These are phyloP conservation scores for Protonemura montana DNA, from an alignment of 2,888 invertebrate species.

Conservation along the genomic window DNA sequence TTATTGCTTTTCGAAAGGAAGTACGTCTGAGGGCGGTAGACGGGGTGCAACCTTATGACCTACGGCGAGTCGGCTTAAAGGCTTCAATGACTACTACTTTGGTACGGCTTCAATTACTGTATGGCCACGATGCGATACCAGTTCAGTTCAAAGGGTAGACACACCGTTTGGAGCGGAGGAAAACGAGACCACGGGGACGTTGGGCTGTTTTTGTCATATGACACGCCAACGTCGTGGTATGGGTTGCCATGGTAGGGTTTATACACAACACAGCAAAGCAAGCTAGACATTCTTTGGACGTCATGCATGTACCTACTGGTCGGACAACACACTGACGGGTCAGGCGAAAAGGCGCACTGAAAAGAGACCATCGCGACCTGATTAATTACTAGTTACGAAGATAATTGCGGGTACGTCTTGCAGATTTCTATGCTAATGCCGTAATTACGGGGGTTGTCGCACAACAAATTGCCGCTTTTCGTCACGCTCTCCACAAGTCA, in stretches of 20 bases:
- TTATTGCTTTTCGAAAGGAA: constrained; percentile 2
- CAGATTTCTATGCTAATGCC: not conserved
- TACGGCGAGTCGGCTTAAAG: constrained; percentile 1
- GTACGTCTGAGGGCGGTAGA: not conserved
- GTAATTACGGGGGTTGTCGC: constrained; percentile 12
- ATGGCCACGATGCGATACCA: constrained; percentile 10
- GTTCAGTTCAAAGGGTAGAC: constrained; percentile 25
- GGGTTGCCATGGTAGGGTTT: not conserved
- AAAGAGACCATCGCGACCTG: constrained; percentile 4
- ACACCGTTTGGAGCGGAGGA: constrained; percentile 19
- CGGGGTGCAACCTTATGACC: constrained; percentile 15
- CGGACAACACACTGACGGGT: no score
- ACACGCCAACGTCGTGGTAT: not conserved
- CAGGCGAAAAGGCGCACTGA: not conserved
- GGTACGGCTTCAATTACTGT: constrained; percentile 30
- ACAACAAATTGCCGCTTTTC: not conserved
- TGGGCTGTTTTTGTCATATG: constrained; percentile 9
- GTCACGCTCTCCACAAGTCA: constrained; percentile 12
- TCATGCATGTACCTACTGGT: not conserved
- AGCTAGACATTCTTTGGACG: not conserved
- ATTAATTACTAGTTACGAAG: not conserved
- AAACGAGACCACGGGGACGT: constrained; percentile 13
- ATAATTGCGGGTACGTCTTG: constrained; percentile 4
- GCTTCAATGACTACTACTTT: constrained; percentile 16
- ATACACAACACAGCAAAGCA: not conserved